These are phyloP conservation scores for Acanthosepion esculentum DNA, from an alignment of 2,888 invertebrate species.

Conservation along the genomic window DNA sequence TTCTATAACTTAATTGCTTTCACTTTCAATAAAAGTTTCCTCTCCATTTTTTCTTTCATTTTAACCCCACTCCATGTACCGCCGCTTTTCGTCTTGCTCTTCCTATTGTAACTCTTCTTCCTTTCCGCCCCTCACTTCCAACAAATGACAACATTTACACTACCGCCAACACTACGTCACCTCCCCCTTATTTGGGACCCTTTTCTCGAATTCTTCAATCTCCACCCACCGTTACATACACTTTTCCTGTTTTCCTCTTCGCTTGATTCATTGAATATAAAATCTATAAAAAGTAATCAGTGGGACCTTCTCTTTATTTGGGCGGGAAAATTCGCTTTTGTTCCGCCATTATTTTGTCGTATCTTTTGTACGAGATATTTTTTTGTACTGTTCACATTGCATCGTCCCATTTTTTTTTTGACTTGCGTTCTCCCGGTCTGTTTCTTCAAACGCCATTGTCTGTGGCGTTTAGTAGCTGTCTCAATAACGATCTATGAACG, in stretches of 20 bases:
- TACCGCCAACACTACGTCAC: neutral
- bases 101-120: neutral
- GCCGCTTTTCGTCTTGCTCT: neutral
- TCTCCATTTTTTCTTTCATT: neutral
- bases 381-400: neutral
- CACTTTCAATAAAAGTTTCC: neutral
- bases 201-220: neutral
- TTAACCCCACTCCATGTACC: neutral
- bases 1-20: neutral
- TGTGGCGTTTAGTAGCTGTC: neutral
- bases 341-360: neutral
- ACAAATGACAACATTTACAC: neutral
- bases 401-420: neutral
- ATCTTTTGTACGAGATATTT: neutral
- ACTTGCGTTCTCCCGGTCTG: neutral
- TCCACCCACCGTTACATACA: neutral
- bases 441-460: neutral
- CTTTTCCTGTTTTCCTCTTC: neutral
- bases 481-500: neutral
- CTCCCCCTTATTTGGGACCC: neutral
- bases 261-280: neutral
- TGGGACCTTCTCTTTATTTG: conserved; percentile 12
- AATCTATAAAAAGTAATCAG: neutral
- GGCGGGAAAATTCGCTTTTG: neutral
- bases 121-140: neutral